A percentile compares a stretch with the other conserved stretches of the same genome.
These are phyloP conservation scores for Falcunculus frontatus DNA, from an alignment of 2,113 vertebrate genomes.

Conservation along the genomic window DNA sequence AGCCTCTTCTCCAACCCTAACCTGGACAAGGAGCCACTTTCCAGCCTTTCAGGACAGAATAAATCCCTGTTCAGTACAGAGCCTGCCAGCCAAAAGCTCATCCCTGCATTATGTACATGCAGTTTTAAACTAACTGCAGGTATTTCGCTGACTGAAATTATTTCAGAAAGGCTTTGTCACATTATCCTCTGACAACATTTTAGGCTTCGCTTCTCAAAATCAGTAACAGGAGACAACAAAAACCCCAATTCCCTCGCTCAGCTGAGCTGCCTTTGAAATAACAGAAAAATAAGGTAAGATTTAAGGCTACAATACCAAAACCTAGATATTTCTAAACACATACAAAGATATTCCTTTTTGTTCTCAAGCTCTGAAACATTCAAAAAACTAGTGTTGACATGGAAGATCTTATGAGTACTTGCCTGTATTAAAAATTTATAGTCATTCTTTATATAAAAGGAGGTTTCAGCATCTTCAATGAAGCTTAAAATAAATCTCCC, in stretches of 20 bases:
- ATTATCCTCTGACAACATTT: neutral
- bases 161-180: neutral
- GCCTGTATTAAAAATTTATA: neutral
- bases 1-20: neutral
- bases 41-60: neutral
- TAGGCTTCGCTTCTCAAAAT: neutral
- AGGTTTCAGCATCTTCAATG: neutral
- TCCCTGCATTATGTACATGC: accelerated
- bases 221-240: neutral
- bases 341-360: neutral
- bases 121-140: neutral
- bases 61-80: neutral
- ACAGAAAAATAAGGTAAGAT: neutral
- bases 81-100: neutral
- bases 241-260: neutral
- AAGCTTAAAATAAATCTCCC: neutral
- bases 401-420: neutral
- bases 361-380: neutral
- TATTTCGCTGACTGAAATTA: neutral
- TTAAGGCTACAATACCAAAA: neutral
- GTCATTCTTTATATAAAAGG: neutral
- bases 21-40: neutral
- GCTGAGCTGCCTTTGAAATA: neutral
- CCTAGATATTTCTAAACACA: neutral
- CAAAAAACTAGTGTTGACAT: neutral